Evolutionary conservation across 2,797 vertebrate species (phyloP).

Genomic region (Hypotaenidia philippensis): DNA sequence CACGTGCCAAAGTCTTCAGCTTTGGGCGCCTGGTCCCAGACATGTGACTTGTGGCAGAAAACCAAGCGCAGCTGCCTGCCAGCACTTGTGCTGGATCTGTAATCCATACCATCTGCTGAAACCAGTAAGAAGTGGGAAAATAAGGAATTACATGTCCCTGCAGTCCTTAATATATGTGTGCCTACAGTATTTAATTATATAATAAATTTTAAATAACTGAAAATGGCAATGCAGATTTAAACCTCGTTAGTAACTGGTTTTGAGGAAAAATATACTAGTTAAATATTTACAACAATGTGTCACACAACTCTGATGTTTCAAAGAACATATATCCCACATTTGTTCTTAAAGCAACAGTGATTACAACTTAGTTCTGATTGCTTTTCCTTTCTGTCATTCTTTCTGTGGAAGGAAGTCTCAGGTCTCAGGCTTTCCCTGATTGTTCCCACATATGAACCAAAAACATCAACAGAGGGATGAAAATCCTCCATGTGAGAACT

Average conservation of each 20-base stretch:
- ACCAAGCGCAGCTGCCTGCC: constrained; percentile 29
- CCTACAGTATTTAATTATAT: background rate
- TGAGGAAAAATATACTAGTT: background rate
- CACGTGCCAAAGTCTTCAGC: constrained; percentile 3
- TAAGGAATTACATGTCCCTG: background rate
- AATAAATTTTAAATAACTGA: background rate
- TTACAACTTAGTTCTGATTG: background rate
- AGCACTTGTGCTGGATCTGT: background rate
- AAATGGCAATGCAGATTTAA: background rate
- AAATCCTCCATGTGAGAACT: background rate
- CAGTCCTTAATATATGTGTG: background rate
- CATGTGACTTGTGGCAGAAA: constrained; percentile 39
- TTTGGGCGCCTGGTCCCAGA: background rate
- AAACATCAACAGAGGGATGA: background rate
- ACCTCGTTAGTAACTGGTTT: background rate
- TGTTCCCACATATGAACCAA: background rate
- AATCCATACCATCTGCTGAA: background rate
- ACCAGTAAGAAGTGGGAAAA: background rate
- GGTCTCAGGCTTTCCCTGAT: background rate
- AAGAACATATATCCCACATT: background rate
- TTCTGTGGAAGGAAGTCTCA: background rate
- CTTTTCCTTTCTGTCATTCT: background rate
- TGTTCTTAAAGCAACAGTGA: background rate
- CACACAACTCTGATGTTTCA: background rate
- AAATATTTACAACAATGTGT: background rate